Conservation (phyloP, 2,797 vertebrate species). For the Onychomys leucogaster region DNA sequence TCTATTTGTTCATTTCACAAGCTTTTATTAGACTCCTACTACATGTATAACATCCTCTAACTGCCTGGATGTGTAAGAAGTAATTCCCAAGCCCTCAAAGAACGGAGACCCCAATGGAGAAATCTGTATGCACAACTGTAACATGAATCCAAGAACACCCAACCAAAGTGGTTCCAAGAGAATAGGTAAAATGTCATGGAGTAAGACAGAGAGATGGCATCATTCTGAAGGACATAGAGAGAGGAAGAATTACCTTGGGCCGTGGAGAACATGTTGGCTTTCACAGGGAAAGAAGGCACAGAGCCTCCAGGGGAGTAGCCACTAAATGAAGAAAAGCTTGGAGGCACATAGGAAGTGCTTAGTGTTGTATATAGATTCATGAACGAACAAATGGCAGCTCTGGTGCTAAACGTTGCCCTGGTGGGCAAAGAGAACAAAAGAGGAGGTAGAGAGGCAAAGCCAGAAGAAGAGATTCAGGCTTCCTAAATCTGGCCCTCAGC, state of each 20-base stretch:
- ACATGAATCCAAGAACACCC: not conserved
- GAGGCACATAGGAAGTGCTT: not conserved
- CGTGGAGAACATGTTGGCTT: not conserved
- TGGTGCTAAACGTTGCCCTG: no score
- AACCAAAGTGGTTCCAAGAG: not conserved
- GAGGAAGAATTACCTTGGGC: not conserved
- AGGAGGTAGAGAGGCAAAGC: not conserved
- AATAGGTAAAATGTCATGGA: not conserved
- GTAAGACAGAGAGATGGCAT: not conserved
- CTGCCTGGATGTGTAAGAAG: not conserved
- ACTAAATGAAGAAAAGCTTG: not conserved
- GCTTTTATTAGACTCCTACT: not conserved
- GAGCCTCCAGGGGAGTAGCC: not conserved
- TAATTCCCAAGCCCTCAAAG: not conserved
- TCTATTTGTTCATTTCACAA: constrained; percentile 15
- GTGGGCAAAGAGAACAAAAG: not conserved
- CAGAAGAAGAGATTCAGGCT: not conserved
- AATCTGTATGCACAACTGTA: not conserved
- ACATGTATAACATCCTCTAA: not conserved
- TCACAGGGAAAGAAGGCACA: not conserved
- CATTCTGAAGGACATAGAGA: not conserved
- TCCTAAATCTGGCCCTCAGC: not conserved
- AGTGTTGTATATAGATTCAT: not conserved
- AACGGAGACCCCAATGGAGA: not conserved
- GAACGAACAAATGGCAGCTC: not conserved